Conservation (phyloP, 1,140 invertebrate genomes). For the Sycobia sp. region DNA sequence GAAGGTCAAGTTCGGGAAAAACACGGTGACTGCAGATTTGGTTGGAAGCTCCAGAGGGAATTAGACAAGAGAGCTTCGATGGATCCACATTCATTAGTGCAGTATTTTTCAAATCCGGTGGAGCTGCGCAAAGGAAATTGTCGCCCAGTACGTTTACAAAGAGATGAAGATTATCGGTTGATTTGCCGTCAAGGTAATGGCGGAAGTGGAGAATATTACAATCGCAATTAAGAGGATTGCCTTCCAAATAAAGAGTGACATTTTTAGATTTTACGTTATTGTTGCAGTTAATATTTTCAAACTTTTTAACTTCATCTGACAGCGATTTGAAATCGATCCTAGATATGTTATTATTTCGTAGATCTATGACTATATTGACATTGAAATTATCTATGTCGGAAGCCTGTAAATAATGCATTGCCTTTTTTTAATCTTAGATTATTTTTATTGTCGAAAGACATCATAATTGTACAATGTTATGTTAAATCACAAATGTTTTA, state of each 20-base stretch:
- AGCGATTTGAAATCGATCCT: background rate
- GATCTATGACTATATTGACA: too few species aligned
- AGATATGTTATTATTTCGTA: background rate
- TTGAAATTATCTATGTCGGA: too few species aligned
- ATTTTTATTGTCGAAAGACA: too few species aligned
- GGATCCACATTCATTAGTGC: background rate
- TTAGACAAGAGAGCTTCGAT: background rate
- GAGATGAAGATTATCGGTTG: background rate
- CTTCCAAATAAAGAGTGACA: background rate
- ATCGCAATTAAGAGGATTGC: constrained; percentile 32
- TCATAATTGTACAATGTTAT: too few species aligned
- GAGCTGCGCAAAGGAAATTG: background rate
- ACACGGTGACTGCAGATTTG: background rate
- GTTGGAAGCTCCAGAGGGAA: background rate
- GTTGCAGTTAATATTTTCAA: background rate
- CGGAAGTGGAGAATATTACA: constrained; percentile 21
- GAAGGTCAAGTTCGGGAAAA: background rate
- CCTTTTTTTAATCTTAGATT: too few species aligned
- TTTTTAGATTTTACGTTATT: background rate
- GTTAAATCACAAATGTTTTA: too few species aligned
- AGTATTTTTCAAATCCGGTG: background rate
- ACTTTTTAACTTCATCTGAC: too few species aligned
- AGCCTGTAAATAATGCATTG: too few species aligned
- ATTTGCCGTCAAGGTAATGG: constrained; percentile 10
- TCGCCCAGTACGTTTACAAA: background rate